Conservation (phyloP, 2,113 vertebrate genomes). For the Pipa parva region DNA sequence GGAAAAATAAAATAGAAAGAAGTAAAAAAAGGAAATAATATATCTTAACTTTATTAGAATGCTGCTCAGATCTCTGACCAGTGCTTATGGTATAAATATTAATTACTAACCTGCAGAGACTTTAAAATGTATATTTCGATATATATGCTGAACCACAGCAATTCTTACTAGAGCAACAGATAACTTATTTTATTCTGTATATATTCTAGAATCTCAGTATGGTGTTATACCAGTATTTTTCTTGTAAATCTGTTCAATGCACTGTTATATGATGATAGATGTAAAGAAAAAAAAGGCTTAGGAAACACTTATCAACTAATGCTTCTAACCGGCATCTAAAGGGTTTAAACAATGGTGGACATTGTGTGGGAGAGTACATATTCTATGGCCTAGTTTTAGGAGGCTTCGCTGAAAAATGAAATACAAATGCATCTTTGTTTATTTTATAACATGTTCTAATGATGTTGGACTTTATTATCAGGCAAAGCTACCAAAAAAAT, state of each 20-base stretch:
- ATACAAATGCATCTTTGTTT: conserved; percentile 47
- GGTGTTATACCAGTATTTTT: conserved; percentile 94
- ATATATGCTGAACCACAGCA: conserved; percentile 79
- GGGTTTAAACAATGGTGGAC: conserved; percentile 42
- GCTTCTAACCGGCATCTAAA: conserved; percentile 16
- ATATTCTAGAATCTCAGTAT: conserved; percentile 93
- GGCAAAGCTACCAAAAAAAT: conserved; percentile 52
- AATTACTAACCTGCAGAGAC: conserved; percentile 94
- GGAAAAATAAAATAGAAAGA: too few species aligned
- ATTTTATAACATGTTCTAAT: conserved; percentile 50
- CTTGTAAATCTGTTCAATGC: conserved; percentile 94
- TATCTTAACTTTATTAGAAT: conserved; percentile 90
- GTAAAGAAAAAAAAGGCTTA: conserved; percentile 54
- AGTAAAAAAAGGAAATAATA: too few species aligned
- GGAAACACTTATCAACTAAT: background rate
- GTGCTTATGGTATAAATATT: conserved; percentile 79
- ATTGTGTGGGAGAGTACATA: conserved; percentile 34
- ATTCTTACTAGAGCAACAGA: conserved; percentile 78
- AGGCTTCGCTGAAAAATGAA: conserved; percentile 42
- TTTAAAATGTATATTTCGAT: conserved; percentile 77
- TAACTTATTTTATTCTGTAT: conserved; percentile 99
- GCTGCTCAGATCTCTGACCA: conserved; percentile 83
- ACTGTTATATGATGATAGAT: conserved; percentile 81
- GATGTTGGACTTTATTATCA: conserved; percentile 48
- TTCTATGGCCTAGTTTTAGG: conserved; percentile 46